These are phyloP conservation scores for Cheilosia soror DNA, from an alignment of 2,888 invertebrate genomes.

Conservation along the genomic window DNA sequence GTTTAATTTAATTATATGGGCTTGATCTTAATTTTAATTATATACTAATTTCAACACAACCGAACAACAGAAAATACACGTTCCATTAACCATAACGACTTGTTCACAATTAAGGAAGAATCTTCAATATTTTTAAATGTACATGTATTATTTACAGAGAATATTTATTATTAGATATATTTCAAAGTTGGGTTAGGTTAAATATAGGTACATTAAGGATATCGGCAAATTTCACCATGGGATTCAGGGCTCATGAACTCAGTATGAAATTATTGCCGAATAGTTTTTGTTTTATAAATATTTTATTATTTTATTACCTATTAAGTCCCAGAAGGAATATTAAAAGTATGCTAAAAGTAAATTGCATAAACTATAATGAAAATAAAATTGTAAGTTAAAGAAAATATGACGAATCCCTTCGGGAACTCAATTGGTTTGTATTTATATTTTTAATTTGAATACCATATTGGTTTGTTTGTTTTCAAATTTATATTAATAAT, in stretches of 20 bases:
- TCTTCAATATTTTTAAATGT: not conserved
- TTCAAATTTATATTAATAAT: constrained; percentile 31
- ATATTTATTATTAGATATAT: constrained; percentile 7
- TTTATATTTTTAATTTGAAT: no score
- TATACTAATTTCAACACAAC: constrained; percentile 45
- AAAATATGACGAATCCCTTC: constrained; percentile 76
- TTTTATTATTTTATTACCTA: constrained; percentile 1
- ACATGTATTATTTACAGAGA: constrained; percentile 28
- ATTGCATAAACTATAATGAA: not conserved
- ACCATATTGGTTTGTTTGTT: not conserved
- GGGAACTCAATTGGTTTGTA: constrained; percentile 77
- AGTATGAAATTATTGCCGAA: constrained; percentile 76
- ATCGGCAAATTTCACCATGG: constrained; percentile 75
- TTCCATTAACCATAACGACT: constrained; percentile 45
- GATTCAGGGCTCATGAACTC: constrained; percentile 79
- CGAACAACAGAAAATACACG: constrained; percentile 56
- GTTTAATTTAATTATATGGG: not conserved
- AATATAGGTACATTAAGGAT: not conserved
- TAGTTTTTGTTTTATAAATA: not conserved
- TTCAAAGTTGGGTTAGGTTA: not conserved
- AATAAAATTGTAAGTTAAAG: not conserved
- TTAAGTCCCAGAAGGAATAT: constrained; percentile 76
- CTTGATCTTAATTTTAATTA: not conserved
- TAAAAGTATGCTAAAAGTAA: not conserved
- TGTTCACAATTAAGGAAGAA: constrained; percentile 30